Percentiles rank a stretch among this genome's conserved stretches.
phyloP scores from a whole-genome alignment of 2,888 invertebrate species.

The Temnothorax rugatulus region DNA sequence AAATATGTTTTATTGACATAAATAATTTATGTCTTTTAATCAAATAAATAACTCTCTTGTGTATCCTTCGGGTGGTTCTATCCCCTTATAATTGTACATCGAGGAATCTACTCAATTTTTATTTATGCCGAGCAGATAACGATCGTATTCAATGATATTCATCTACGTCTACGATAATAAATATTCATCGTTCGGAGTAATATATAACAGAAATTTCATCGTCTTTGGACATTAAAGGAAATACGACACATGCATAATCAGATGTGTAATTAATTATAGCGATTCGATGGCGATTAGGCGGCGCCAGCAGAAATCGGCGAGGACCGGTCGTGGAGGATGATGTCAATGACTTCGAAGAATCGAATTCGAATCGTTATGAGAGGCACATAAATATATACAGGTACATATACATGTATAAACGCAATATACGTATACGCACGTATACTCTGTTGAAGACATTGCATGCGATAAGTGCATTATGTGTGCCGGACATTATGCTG shows the following conservation, averaged over 20 bases:
- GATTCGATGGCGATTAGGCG: neutral
- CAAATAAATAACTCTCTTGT: neutral
- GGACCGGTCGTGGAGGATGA: constrained; percentile 55
- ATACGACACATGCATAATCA: neutral
- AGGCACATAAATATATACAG: neutral
- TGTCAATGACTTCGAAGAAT: constrained; percentile 68
- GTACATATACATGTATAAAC: too few relatives aligned
- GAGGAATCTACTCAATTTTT: neutral
- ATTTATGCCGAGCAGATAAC: constrained; percentile 7
- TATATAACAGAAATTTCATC: constrained; percentile 4
- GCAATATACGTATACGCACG: neutral
- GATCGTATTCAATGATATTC: neutral
- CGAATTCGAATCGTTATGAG: constrained; percentile 60
- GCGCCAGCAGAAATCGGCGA: constrained; percentile 49
- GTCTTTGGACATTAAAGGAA: neutral
- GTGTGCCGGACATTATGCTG: neutral
- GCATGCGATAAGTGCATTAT: neutral
- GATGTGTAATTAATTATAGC: constrained; percentile 7
- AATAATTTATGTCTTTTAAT: neutral
- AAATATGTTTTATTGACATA: neutral
- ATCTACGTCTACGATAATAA: neutral
- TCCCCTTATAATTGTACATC: neutral
- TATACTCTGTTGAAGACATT: neutral
- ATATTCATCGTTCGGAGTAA: neutral
- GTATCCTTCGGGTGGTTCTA: neutral